Evolutionary conservation across 2,888 invertebrate genomes (phyloP).

Genomic region (Drosophila macrospina): DNA sequence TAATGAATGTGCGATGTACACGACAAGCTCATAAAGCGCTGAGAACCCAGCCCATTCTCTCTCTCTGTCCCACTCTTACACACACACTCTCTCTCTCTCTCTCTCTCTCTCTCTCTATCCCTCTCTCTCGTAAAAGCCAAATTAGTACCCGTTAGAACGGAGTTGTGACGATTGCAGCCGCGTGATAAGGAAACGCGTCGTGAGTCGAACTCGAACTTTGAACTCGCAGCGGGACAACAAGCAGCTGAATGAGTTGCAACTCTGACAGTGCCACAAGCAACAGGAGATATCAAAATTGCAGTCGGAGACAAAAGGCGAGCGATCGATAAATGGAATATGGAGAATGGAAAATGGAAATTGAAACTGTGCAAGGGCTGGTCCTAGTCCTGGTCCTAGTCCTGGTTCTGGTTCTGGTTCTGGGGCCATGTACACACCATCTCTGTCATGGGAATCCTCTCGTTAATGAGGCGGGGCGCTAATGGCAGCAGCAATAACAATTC

Average conservation of each 20-base stretch:
- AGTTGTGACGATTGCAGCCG: conserved; percentile 60
- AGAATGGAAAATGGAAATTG: neutral
- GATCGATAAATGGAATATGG: conserved; percentile 19
- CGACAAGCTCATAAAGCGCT: conserved; percentile 71
- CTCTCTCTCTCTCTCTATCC: conserved; percentile 3
- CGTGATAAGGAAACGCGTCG: conserved; percentile 56
- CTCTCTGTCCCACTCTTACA: conserved; percentile 9
- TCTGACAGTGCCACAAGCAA: neutral
- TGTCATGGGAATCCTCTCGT: conserved; percentile 46
- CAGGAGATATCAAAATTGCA: neutral
- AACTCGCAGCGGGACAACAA: conserved; percentile 15
- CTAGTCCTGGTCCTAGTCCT: neutral
- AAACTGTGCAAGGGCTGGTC: too few species aligned
- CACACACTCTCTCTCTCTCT: neutral
- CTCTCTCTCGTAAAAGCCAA: conserved; percentile 50
- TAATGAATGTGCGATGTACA: conserved; percentile 78
- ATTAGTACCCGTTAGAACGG: conserved; percentile 58
- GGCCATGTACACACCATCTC: neutral
- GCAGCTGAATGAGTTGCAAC: conserved; percentile 3
- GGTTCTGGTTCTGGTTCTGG: neutral
- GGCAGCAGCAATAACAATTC: conserved; percentile 29
- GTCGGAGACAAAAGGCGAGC: conserved; percentile 8
- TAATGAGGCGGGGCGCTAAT: conserved; percentile 61
- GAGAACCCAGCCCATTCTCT: conserved; percentile 16
- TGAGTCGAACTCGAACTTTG: conserved; percentile 16